Evolutionary conservation across 2,888 invertebrate species (phyloP), one percentile per base, ranked within the genome.

Genomic region (Ectemnius cavifrons): DNA sequence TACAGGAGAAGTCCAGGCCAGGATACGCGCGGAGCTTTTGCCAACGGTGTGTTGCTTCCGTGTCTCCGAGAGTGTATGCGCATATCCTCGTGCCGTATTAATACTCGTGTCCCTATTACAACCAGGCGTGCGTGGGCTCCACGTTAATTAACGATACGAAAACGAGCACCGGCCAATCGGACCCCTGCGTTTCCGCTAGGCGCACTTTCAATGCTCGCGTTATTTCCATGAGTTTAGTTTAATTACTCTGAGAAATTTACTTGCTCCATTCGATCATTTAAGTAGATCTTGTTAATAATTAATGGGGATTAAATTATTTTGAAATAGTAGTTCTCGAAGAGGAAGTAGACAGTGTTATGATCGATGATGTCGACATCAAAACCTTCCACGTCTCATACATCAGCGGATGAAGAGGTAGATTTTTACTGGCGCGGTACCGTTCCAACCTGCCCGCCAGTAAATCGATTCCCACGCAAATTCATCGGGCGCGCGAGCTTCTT

Each of bases 111-210:
- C 68, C 73, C 71, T 81, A 66, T 73, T 74, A 73, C 63, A 45
- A 58, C 6, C n/a, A 57, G 59, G 59, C 59, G 58, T 63, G 77
- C 82, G 70, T 72, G 28, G 57, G 66, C 59, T 64, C 61, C 59
- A 59, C 66, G 66, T 74, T 79, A 81, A 78, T 79, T 81, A 75
- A 75, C 69, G 61, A 62, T 75, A 66, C 64, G 77, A 74, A 80
- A 74, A 79, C 71, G 61, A 69, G 27, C 64, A 63, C 18, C 57
- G 46, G 46, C 20, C 61, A 57, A 67, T 70, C 49, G 18, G 46
- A 47, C 46, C 58, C 27, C 18, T 56, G 64, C 56, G 18, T 20
- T 14, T 18, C 37, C 18, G n/a, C 23, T 20, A 18, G 66, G 37
- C 58, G 58, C 1, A 37, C 8, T 37, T 11, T 6, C 45, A n/a